These are phyloP conservation scores for Piaya cayana DNA, from an alignment of 2,113 vertebrate species.

Conservation along the genomic window DNA sequence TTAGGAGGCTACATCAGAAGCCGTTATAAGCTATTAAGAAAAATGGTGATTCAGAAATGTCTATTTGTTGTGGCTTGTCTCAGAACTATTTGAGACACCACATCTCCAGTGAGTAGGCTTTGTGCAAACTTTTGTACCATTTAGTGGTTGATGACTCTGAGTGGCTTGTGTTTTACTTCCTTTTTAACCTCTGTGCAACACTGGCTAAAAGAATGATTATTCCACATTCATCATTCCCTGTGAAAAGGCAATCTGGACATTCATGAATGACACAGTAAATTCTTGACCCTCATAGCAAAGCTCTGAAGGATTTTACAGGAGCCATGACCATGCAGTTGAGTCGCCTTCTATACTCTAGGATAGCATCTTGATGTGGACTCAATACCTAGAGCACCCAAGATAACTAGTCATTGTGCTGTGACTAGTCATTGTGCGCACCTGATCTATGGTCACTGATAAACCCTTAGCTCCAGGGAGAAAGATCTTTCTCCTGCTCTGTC, in stretches of 20 bases:
- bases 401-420: background rate
- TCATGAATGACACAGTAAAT: background rate
- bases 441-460: background rate
- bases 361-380: rapidly evolving
- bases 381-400: background rate
- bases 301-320: background rate
- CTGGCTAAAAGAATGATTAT: background rate
- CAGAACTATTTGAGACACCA: background rate
- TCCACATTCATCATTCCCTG: background rate
- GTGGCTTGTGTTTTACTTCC: background rate
- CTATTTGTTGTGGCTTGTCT: background rate
- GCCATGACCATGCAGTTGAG: background rate
- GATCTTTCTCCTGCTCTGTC: background rate
- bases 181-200: background rate
- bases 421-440: background rate
- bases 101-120: background rate
- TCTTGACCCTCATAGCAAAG: background rate
- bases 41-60: background rate
- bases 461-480: background rate
- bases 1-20: background rate
- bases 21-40: background rate
- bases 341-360: background rate
- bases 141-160: background rate
- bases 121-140: background rate
- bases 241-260: background rate